Evolutionary conservation across 2,113 vertebrate genomes (phyloP).

Genomic region (Cyanoderma ruficeps): DNA sequence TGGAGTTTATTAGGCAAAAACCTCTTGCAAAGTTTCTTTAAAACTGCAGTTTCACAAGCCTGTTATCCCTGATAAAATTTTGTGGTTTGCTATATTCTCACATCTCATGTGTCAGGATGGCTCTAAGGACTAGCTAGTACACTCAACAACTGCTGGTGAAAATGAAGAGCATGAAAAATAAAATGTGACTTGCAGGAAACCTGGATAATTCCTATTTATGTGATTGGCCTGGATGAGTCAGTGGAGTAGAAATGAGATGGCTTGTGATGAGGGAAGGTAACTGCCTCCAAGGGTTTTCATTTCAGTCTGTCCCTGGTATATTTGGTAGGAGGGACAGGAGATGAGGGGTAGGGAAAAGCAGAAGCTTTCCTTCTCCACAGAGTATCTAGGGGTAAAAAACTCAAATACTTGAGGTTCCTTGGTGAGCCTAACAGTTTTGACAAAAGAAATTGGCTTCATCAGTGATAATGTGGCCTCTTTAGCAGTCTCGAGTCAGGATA

Average conservation of each 20-base stretch:
- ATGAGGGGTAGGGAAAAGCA: background rate
- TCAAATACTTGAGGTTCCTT: background rate
- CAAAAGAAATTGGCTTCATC: background rate
- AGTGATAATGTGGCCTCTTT: background rate
- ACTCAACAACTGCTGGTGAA: background rate
- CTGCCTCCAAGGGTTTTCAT: background rate
- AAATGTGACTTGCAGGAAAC: slow-evolving; percentile 5
- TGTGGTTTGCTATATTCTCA: background rate
- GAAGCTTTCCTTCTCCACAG: background rate
- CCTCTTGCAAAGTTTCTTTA: background rate
- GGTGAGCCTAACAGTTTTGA: background rate
- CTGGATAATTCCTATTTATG: slow-evolving; percentile 9
- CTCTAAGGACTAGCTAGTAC: background rate
- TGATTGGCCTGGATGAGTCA: slow-evolving; percentile 7
- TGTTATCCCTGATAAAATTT: background rate
- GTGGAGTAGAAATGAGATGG: background rate
- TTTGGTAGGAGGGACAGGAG: background rate
- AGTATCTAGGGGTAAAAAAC: background rate
- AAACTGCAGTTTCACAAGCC: background rate
- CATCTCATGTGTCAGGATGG: background rate
- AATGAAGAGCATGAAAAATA: background rate
- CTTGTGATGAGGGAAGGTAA: background rate
- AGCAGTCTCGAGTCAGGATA: background rate
- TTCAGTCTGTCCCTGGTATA: background rate
- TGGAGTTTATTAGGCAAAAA: background rate